Base-by-base conservation (phyloP, 2,797 vertebrate genomes). In the Erethizon dorsatum region DNA sequence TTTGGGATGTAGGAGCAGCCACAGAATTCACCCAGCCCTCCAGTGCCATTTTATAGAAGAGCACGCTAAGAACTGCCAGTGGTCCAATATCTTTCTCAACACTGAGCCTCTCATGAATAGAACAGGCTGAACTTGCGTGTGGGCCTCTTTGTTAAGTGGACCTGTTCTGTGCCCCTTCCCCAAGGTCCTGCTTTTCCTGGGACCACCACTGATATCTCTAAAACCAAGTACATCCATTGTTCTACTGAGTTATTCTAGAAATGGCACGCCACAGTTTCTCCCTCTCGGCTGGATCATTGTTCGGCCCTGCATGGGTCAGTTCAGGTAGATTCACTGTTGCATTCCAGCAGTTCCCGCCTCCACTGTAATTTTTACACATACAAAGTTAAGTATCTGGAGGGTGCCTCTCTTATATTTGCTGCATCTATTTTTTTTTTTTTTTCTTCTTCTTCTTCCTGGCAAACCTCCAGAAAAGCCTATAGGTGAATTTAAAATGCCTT, bases 81-180 rank as follows among this genome's bases (percentile, higher is more conserved):
- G 15, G 28, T 47, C 37, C 5, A 0, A 8, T 67, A 65, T 63
- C 22, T 65, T 69, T 91, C 37, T 93, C 47, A 63, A 17, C 28
- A 31, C 63, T 17, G 5, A 0, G 0, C 17, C 28, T 17, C 71
- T 92, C 0, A 0, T 33, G 45, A 1, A 4, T 15, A 47, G 67
- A 18, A 3, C 5, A 41, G 78, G 14, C 15, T 5, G 5, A 20
- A 20, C 6, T 31, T 67, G 31, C 2, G 26, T n/a, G 24, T 7
- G 5, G 52, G 1, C 8, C 37, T 14, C 83, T n/a, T 37, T 12
- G 7, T 2, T 4, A 8, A 7, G 18, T 0, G 1, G 5, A 20
- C 6, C 8, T 85, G 20, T 8, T 67, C 22, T 41, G 26, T 12
- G 15, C 6, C 5, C 6, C 22, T 87, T 12, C 8, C 54, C 33